Base-by-base conservation (phyloP, 2,888 invertebrate species). In the Octodonta nipae region DNA sequence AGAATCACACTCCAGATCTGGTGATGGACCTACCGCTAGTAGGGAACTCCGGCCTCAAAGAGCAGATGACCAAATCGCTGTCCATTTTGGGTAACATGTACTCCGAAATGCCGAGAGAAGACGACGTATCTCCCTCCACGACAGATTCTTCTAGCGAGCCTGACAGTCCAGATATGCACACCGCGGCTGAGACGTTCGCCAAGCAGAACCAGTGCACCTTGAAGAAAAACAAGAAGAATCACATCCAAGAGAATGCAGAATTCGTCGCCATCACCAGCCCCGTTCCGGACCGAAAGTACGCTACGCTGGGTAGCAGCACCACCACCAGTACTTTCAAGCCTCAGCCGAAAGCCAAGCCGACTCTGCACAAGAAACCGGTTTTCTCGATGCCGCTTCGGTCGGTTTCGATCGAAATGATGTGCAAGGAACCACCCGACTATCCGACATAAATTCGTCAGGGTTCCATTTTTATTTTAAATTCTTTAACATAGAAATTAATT, bases 1-100 rank as follows among this genome's bases (percentile, higher is more conserved):
- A 68, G 39, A 68, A 67, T 41, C 73, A 74, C 46, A 75, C 84
- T 15, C 85, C 86, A 2, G 86, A 85, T 64, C 66, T 85, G 35
- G 85, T 86, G 42, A 78, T 84, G 75, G 85, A 83, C 61, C 64
- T 85, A 46, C 85, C 85, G n/a, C 63, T 75, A 42, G 62, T 55
- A 43, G 65, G 55, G 12, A 54, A 49, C 32, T 54, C 55, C 11
- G 58, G 56, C 44, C 56, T 58, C 2, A 60, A 61, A 36, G 58
- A 60, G 30, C 46, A 42, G 13, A 45, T 50, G 8, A 63, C 65
- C 24, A 60, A 59, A 35, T 50, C 58, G 1, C 49, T 54, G 16
- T 49, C 49, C 28, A 48, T 49, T 20, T 45, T 49, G 26, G 49
- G 58, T 10, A 61, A 59, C 41, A 54, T 58, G 5, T 54, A 53